Conservation (phyloP, 2,888 invertebrate species). For the Chelonus formosanus region DNA sequence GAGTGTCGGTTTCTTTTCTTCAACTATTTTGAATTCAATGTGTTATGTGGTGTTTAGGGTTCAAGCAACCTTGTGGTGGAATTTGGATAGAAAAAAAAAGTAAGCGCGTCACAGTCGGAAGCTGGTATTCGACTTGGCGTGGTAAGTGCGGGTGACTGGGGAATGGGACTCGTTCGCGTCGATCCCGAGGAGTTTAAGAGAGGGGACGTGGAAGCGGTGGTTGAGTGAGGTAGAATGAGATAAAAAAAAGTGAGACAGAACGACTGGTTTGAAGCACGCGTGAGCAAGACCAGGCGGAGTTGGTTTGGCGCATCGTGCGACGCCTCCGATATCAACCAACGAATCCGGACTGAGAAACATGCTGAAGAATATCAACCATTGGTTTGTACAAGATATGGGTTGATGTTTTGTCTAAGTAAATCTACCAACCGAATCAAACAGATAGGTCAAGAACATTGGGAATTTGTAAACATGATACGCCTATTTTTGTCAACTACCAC, state of each 20-base stretch:
- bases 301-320: conserved; percentile 25
- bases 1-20: no score
- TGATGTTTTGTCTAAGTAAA: conserved; percentile 12
- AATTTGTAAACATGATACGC: conserved; percentile 13
- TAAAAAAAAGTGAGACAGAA: conserved; percentile 34
- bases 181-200: conserved; percentile 36
- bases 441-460: conserved; percentile 5
- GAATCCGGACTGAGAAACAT: conserved; percentile 22
- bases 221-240: conserved; percentile 30
- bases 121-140: conserved; percentile 39
- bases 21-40: no score
- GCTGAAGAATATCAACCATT: conserved; percentile 20
- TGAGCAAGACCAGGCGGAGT: conserved; percentile 27
- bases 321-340: conserved; percentile 25
- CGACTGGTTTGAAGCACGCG: conserved; percentile 29
- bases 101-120: conserved; percentile 28
- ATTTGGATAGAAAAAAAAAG: conserved; percentile 1
- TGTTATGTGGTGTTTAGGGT: neutral
- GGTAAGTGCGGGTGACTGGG: conserved; percentile 42
- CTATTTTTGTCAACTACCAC: neutral
- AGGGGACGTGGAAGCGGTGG: conserved; percentile 13
- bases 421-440: conserved; percentile 35
- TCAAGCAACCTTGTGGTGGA: conserved; percentile 1
- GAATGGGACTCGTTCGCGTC: conserved; percentile 39
- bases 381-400: conserved; percentile 13